phyloP scores from a whole-genome alignment of 2,888 invertebrate genomes.

The Suillia variegata region DNA sequence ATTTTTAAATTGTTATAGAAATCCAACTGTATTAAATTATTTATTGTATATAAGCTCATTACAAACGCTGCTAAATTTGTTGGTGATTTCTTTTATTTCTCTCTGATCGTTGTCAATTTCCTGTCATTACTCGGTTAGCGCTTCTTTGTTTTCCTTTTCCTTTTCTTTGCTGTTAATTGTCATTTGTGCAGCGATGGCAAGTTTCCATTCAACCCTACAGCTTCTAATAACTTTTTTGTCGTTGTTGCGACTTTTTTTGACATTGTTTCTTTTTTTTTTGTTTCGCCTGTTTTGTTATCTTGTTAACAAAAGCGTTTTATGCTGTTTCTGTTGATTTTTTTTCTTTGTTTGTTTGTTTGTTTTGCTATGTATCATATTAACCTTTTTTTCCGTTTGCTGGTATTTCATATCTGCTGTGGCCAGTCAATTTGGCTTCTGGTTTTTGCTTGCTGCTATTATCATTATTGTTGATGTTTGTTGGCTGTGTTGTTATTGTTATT shows the following conservation, averaged over 20 bases:
- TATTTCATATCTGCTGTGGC: not conserved
- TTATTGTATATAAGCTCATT: too few relatives aligned
- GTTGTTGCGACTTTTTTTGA: not conserved
- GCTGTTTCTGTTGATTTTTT: not conserved
- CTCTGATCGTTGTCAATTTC: slow-evolving; percentile 13
- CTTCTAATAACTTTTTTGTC: not conserved
- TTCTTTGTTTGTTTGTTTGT: not conserved
- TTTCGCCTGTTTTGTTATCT: not conserved
- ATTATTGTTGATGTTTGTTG: not conserved
- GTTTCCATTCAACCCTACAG: too few relatives aligned
- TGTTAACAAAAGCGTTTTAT: not conserved
- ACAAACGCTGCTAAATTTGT: too few relatives aligned
- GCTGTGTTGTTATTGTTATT: not conserved
- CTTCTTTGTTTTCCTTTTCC: too few relatives aligned
- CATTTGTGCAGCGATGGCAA: slow-evolving; percentile 16
- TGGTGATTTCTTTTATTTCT: not conserved
- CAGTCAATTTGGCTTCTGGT: not conserved
- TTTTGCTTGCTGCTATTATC: not conserved
- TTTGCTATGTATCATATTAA: too few relatives aligned
- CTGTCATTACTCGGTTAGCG: slow-evolving; percentile 13
- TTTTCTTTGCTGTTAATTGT: slow-evolving; percentile 8
- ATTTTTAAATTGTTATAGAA: too few relatives aligned
- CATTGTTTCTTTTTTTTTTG: not conserved
- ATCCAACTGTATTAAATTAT: too few relatives aligned
- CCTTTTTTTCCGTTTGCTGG: too few relatives aligned